phyloP scores from a whole-genome alignment of 2,888 invertebrate species.

The Agonopterix arenella region DNA sequence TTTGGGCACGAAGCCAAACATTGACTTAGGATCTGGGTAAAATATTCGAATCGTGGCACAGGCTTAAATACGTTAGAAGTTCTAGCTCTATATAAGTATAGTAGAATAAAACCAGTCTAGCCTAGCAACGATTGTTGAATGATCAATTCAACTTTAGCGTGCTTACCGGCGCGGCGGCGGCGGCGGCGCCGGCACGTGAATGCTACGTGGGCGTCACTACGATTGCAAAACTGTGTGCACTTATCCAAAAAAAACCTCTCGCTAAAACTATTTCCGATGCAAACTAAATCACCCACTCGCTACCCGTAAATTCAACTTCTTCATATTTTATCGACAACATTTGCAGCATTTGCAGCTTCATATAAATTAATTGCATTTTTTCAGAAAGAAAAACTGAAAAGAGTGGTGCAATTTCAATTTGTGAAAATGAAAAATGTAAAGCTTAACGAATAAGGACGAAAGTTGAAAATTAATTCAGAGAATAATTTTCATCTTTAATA shows the following conservation, averaged over 20 bases:
- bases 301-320: too few species aligned
- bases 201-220: background rate
- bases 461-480: constrained; percentile 12
- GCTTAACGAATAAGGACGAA: constrained; percentile 5
- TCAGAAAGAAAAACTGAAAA: background rate
- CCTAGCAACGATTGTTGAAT: too few species aligned
- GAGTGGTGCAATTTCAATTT: too few species aligned
- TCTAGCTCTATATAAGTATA: too few species aligned
- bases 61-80: too few species aligned
- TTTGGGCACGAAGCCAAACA: too few species aligned
- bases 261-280: constrained; percentile 11
- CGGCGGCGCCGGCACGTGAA: too few species aligned
- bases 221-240: constrained; percentile 14
- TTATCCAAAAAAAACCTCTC: constrained; percentile 16
- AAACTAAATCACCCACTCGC: background rate
- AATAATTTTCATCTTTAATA: constrained; percentile 10
- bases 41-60: too few species aligned
- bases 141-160: too few species aligned
- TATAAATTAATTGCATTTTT: background rate
- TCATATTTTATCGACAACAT: background rate
- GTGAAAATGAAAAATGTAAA: constrained; percentile 4
- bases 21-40: too few species aligned
- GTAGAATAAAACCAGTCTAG: too few species aligned
- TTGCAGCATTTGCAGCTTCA: background rate
- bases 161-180: too few species aligned